Conservation (phyloP, 2,113 vertebrate genomes). For the Arvicanthis niloticus region DNA sequence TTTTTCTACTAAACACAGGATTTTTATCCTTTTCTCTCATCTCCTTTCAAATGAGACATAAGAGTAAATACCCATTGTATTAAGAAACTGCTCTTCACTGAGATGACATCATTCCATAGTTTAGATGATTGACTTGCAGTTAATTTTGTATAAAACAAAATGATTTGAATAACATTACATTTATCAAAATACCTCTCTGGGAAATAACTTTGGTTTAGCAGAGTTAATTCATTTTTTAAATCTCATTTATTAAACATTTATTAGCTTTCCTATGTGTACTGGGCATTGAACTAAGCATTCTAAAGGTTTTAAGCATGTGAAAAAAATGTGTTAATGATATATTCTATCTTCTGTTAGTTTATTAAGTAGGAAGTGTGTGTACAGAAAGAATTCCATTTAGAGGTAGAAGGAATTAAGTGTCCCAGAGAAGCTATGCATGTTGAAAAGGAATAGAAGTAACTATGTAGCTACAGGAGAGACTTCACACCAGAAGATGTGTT, state of each 20-base stretch:
- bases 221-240: slow-evolving; percentile 21
- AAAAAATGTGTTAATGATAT: background rate
- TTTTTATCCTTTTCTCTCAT: background rate
- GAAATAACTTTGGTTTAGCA: slow-evolving; percentile 41
- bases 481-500: background rate
- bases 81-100: background rate
- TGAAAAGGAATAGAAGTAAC: background rate
- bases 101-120: background rate
- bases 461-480: background rate
- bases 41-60: background rate
- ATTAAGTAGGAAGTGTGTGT: background rate
- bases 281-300: background rate
- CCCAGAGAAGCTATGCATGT: background rate
- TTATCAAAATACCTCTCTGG: background rate
- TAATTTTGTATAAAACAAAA: slow-evolving; percentile 16
- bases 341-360: background rate
- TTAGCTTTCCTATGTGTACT: background rate
- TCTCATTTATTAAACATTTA: slow-evolving; percentile 10
- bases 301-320: background rate
- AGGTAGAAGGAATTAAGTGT: background rate
- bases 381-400: background rate
- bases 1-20: background rate
- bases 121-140: background rate
- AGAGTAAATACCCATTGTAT: background rate
- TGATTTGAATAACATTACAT: background rate